phyloP scores from a whole-genome alignment of 1,140 invertebrate species.

The Halyomorpha halys region DNA sequence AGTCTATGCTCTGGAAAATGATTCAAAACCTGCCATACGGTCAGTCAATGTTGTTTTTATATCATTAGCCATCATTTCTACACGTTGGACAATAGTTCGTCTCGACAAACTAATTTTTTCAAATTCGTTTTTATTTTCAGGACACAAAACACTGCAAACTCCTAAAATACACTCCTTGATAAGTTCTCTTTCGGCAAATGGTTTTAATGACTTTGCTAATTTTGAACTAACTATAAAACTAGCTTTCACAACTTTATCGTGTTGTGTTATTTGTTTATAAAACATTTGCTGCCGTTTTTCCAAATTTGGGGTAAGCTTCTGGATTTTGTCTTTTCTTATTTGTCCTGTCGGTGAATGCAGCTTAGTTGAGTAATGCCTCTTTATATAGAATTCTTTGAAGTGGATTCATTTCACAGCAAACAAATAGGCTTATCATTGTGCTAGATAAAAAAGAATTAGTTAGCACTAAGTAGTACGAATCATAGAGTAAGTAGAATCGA shows the following conservation, averaged over 20 bases:
- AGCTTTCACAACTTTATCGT: background rate
- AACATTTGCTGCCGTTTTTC: background rate
- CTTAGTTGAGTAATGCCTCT: background rate
- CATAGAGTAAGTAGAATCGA: no score
- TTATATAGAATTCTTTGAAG: no score
- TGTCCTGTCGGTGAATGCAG: background rate
- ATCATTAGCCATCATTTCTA: no score
- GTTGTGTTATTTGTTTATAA: background rate
- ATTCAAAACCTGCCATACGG: slow-evolving; percentile 1
- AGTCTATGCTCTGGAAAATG: background rate
- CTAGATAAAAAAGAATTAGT: no score
- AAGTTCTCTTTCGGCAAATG: no score
- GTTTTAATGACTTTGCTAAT: no score
- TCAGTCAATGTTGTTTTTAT: background rate
- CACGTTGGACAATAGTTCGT: no score
- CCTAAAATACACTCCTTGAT: no score
- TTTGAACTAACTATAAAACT: no score
- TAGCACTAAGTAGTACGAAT: no score
- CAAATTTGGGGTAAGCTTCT: background rate
- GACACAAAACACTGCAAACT: background rate
- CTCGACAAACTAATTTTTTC: background rate
- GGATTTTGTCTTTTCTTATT: slow-evolving; percentile 1
- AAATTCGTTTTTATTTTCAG: background rate
- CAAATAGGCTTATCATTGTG: no score
- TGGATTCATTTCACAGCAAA: no score